These are phyloP conservation scores for Dasyornis broadbenti DNA, from an alignment of 2,113 vertebrate species.

Conservation along the genomic window DNA sequence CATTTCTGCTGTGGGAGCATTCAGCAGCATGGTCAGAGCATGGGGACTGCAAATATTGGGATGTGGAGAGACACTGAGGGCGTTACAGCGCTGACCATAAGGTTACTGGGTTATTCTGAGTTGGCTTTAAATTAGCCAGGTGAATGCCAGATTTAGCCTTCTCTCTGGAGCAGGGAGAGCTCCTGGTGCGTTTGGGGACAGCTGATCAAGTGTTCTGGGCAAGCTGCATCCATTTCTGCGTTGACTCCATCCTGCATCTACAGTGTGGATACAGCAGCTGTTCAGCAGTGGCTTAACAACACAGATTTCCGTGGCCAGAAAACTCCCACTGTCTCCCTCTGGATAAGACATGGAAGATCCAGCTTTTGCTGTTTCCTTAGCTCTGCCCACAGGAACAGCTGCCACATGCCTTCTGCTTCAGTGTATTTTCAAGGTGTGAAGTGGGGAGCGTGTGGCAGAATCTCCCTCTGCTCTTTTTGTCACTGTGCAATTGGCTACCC, in stretches of 20 bases:
- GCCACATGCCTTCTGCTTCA: not conserved
- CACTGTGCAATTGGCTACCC: not conserved
- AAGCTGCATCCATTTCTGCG: not conserved
- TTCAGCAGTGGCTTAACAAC: not conserved
- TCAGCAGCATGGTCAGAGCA: not conserved
- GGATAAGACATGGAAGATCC: not conserved
- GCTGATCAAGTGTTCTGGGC: accelerated
- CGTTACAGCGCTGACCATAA: not conserved
- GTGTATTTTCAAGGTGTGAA: conserved; percentile 9
- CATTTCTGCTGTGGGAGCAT: not conserved
- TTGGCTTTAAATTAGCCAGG: not conserved
- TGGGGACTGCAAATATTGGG: not conserved
- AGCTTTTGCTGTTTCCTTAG: not conserved
- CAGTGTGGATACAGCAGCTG: not conserved
- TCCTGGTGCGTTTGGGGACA: not conserved
- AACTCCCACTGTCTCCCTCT: not conserved
- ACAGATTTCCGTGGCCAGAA: not conserved
- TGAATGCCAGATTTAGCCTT: not conserved
- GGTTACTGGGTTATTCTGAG: not conserved
- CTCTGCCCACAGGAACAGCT: conserved; percentile 5
- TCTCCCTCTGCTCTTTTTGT: not conserved
- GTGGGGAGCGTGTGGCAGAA: not conserved
- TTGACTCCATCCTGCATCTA: not conserved
- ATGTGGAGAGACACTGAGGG: not conserved
- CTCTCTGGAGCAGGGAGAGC: not conserved